Base-by-base conservation (phyloP, 2,888 invertebrate genomes). In the Spodoptera exigua region DNA sequence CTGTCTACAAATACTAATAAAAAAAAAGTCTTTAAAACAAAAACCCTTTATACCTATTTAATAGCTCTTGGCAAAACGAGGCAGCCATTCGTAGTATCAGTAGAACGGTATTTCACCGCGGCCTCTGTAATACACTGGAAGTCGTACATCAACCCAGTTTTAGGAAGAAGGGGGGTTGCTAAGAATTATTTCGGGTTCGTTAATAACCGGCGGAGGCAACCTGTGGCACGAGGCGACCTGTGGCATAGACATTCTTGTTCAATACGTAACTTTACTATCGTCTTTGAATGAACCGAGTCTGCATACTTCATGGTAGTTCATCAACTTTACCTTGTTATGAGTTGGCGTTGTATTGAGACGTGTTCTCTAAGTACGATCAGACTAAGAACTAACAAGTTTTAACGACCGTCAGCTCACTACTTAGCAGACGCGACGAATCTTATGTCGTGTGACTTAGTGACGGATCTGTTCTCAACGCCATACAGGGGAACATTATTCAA, bases 201-300 rank as follows among this genome's bases (percentile, higher is more conserved):
- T 87, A 87, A 86, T 86, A 89, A 86, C 76, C 78, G 78, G 78
- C 81, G 80, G 74, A 75, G 80, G 76, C 88, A 86, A 89, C 90
- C 89, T 89, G 90, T 89, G 70, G 90, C 84, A 57, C 60, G 63
- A 59, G 56, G 56, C 82, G 81, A 89, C 89, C 87, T 88, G 89
- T 89, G 70, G 88, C 82, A 67, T 47, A 44, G 14, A 57, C 57
- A 47, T 70, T 72, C 71, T 67, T 68, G 67, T 66, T 69, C 52
- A 71, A 70, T 71, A 65, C 62, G 53, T 52, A 34, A 27, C 14
- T 43, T 55, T 32, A 11, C 21, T 36, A 58, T 61, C 41, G 16
- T 39, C 36, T 11, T 14, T 51, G 37, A 52, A 55, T 68, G 10
- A 37, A 17, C 9, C 1, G 12, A 40, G 14, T 17, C 40, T 36